phyloP scores from a whole-genome alignment of 2,888 invertebrate species.

The Clistopyga incitator region DNA sequence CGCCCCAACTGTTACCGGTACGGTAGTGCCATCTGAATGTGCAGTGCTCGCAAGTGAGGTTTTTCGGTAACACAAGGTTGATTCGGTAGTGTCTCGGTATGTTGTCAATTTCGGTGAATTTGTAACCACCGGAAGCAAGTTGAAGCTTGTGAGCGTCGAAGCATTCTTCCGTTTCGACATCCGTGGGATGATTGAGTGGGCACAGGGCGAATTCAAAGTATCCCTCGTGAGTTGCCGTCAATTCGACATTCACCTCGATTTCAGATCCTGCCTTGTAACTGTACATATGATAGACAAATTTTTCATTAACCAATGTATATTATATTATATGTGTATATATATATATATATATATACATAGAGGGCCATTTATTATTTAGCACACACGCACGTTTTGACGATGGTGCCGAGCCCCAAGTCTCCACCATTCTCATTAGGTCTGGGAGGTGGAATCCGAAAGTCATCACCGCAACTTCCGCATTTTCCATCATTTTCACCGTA shows the following conservation, averaged over 20 bases:
- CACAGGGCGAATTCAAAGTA: constrained; percentile 85
- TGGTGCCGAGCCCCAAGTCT: constrained; percentile 84
- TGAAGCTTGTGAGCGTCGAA: constrained; percentile 83
- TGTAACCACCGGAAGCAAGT: constrained; percentile 78
- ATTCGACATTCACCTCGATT: constrained; percentile 79
- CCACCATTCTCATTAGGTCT: constrained; percentile 86
- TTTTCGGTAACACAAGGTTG: constrained; percentile 82
- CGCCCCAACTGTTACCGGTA: constrained; percentile 86
- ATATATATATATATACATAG: no score
- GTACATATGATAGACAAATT: background rate
- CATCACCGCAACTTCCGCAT: constrained; percentile 86
- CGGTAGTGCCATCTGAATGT: constrained; percentile 86
- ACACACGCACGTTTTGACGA: constrained; percentile 84
- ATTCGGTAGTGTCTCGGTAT: constrained; percentile 69
- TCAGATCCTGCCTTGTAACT: constrained; percentile 79
- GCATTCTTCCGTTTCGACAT: constrained; percentile 85
- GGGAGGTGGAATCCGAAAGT: constrained; percentile 83
- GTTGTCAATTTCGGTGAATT: constrained; percentile 70
- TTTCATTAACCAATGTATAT: background rate
- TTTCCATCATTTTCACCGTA: constrained; percentile 81
- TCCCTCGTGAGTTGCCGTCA: constrained; percentile 85
- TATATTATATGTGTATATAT: no score
- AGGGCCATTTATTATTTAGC: no score
- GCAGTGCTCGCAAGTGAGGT: constrained; percentile 85
- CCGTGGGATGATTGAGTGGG: constrained; percentile 81